Conservation (phyloP, 2,113 vertebrate species). For the Triplophysa siluroides region DNA sequence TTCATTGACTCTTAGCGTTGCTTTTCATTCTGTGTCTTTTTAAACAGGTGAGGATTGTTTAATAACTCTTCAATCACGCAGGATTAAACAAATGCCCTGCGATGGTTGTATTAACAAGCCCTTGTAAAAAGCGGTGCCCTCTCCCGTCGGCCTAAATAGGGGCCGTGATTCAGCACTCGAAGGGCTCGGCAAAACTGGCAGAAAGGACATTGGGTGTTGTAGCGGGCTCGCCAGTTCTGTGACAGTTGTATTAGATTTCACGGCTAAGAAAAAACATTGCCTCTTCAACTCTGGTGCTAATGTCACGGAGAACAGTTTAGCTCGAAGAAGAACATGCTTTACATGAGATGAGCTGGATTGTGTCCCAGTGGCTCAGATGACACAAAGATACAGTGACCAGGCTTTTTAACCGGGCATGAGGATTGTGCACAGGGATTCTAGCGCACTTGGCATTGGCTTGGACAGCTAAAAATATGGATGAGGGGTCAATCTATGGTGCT, state of each 20-base stretch:
- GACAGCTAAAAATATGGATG: slow-evolving; percentile 47
- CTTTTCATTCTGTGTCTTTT: background rate
- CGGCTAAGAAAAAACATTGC: background rate
- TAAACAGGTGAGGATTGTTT: background rate
- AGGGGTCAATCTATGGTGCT: slow-evolving; percentile 28
- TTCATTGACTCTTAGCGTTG: background rate
- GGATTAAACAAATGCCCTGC: slow-evolving; percentile 5
- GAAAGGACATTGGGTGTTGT: slow-evolving; percentile 19
- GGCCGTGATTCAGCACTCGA: slow-evolving; percentile 32
- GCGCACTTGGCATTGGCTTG: slow-evolving; percentile 35
- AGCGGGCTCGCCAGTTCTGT: slow-evolving; percentile 23
- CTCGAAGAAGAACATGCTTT: background rate
- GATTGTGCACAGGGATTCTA: slow-evolving; percentile 3
- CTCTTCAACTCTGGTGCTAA: background rate
- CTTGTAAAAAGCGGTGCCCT: background rate
- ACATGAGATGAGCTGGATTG: slow-evolving; percentile 2
- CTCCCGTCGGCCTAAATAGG: slow-evolving; percentile 1
- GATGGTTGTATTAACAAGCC: slow-evolving; percentile 1
- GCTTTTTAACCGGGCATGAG: background rate
- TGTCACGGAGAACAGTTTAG: slow-evolving; percentile 24
- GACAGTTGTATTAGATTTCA: background rate
- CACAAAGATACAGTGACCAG: background rate
- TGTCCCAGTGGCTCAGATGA: background rate
- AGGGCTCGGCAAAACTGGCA: slow-evolving; percentile 7
- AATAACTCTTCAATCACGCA: background rate